Conservation (phyloP, 2,797 vertebrate species). For the Aselliscus stoliczkanus region DNA sequence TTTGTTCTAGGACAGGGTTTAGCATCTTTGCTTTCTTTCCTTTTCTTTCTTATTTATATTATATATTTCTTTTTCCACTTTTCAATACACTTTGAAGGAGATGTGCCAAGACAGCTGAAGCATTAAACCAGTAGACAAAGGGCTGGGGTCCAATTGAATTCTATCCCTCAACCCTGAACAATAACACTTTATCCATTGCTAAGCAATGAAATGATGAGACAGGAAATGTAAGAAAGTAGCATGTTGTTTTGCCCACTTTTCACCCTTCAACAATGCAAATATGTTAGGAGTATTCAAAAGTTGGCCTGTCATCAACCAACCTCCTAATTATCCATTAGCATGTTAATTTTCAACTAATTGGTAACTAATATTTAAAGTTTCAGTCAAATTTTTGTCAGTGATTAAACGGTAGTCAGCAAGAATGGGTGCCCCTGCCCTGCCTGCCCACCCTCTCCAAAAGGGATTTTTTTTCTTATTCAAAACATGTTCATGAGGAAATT, state of each 20-base stretch:
- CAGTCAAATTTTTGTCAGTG: not conserved
- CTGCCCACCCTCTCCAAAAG: not conserved
- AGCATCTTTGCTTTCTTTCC: too few relatives aligned
- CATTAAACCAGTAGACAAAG: not conserved
- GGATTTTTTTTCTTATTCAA: not conserved
- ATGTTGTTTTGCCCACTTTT: not conserved
- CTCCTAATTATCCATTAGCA: not conserved
- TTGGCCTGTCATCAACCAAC: not conserved
- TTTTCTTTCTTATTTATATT: too few relatives aligned
- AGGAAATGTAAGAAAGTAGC: not conserved
- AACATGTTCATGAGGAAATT: not conserved
- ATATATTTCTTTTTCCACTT: not conserved
- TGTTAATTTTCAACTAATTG: not conserved
- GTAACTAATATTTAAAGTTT: not conserved
- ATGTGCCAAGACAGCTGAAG: not conserved
- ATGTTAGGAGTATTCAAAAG: not conserved
- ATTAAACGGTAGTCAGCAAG: not conserved
- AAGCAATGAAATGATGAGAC: not conserved
- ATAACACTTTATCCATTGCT: not conserved
- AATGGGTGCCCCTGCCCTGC: not conserved
- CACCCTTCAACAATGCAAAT: not conserved
- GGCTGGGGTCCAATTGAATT: not conserved
- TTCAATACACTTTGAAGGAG: not conserved
- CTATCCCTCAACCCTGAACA: not conserved
- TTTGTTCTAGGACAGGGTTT: too few relatives aligned